Conservation (phyloP, 2,888 invertebrate genomes). For the Melanotus villosus region DNA sequence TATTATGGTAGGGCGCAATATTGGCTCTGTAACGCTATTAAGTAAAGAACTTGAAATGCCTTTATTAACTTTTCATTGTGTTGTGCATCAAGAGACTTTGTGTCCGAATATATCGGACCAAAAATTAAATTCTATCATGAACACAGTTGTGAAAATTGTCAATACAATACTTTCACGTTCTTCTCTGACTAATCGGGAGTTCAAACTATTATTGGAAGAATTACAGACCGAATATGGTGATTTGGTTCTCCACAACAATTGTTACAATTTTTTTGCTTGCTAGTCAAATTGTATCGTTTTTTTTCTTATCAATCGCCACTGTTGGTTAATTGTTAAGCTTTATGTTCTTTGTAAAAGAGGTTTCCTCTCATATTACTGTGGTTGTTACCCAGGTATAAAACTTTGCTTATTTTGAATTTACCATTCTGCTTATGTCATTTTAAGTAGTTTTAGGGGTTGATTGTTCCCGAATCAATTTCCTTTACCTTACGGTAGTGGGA, state of each 20-base stretch:
- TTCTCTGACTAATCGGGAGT: conserved; percentile 55
- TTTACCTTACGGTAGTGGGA: no score
- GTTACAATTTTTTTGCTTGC: no score
- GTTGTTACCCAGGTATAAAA: no score
- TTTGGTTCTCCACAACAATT: conserved; percentile 4
- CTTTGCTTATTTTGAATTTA: no score
- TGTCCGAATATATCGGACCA: neutral
- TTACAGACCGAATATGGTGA: conserved; percentile 34
- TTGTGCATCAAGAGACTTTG: conserved; percentile 53
- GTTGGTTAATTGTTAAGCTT: no score
- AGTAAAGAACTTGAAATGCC: conserved; percentile 53
- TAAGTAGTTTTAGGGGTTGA: no score
- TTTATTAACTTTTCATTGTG: conserved; percentile 55
- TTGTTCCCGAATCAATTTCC: no score
- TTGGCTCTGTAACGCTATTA: neutral
- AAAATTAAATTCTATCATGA: conserved; percentile 18
- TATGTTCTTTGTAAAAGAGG: no score
- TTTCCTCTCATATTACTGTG: no score
- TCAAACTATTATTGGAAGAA: conserved; percentile 51
- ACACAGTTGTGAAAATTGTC: conserved; percentile 47
- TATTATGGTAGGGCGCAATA: neutral
- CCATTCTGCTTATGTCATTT: no score
- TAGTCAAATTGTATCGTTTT: no score
- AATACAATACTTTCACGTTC: conserved; percentile 49
- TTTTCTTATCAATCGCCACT: no score